Percentiles rank a stretch among this genome's conserved stretches.
These are phyloP conservation scores for Scophthalmus maximus DNA, from an alignment of 2,113 vertebrate genomes.

Conservation along the genomic window DNA sequence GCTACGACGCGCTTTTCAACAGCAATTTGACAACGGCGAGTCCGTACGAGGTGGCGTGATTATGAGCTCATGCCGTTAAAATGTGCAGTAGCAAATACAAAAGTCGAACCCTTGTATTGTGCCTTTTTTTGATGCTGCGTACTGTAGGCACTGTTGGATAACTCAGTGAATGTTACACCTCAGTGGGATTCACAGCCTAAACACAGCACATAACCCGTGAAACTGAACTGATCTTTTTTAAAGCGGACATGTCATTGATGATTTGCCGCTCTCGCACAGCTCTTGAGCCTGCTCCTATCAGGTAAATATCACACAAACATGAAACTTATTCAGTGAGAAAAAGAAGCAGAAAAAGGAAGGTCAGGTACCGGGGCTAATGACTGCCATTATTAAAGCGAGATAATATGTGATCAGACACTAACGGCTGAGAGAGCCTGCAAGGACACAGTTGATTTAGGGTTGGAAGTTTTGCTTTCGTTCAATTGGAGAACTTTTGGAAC, in stretches of 20 bases:
- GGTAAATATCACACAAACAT: neutral
- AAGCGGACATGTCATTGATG: neutral
- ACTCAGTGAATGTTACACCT: no score
- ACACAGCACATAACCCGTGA: constrained; percentile 17
- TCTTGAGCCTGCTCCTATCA: neutral
- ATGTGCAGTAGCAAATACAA: neutral
- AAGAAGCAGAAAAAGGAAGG: constrained; percentile 20
- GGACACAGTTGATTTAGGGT: neutral
- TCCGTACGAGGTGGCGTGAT: neutral
- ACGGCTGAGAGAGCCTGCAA: constrained; percentile 17
- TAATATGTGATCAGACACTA: constrained; percentile 35
- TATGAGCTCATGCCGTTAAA: neutral
- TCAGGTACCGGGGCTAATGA: constrained; percentile 3
- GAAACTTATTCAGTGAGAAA: neutral
- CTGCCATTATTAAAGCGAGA: constrained; percentile 3
- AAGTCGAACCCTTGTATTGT: no score
- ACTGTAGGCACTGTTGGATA: neutral
- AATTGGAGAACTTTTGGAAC: no score
- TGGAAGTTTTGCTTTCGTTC: no score
- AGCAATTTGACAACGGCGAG: neutral
- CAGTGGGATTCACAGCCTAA: constrained; percentile 13
- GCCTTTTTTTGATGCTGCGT: neutral
- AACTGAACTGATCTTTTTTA: constrained; percentile 2
- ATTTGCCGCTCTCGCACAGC: neutral
- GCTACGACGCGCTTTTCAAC: constrained; percentile 16